These are phyloP conservation scores for Leuctra nigra DNA, from an alignment of 2,888 invertebrate species.

Conservation along the genomic window DNA sequence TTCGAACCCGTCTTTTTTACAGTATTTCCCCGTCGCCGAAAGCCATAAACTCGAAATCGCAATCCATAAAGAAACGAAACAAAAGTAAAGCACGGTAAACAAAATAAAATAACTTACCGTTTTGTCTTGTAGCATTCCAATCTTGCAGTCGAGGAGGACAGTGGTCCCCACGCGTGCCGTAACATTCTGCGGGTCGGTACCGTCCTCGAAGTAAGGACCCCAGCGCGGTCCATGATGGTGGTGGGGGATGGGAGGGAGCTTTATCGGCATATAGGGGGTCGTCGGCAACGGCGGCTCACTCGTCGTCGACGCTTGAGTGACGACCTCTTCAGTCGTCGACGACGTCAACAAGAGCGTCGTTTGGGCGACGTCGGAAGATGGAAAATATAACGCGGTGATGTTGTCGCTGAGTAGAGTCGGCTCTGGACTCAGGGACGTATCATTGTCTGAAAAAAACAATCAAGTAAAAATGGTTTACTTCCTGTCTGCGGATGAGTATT, in stretches of 20 bases:
- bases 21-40: too few species aligned
- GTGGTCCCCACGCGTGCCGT: conserved; percentile 52
- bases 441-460: conserved; percentile 21
- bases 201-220: conserved; percentile 54
- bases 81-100: neutral
- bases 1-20: too few species aligned
- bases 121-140: conserved; percentile 53
- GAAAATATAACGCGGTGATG: neutral
- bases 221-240: conserved; percentile 26
- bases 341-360: neutral
- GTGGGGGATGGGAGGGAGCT: conserved; percentile 20
- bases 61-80: neutral
- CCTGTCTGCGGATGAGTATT: too few species aligned
- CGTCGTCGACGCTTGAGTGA: neutral
- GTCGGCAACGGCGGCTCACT: neutral
- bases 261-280: neutral
- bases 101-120: conserved; percentile 42
- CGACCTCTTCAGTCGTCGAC: neutral
- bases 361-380: neutral
- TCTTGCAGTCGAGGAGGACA: conserved; percentile 51
- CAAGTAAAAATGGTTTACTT: neutral
- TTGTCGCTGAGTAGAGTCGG: neutral
- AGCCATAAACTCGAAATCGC: neutral
- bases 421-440: conserved; percentile 15
- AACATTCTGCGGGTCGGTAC: conserved; percentile 47